Conservation (phyloP, 2,797 vertebrate genomes). For the Trachops cirrhosus region DNA sequence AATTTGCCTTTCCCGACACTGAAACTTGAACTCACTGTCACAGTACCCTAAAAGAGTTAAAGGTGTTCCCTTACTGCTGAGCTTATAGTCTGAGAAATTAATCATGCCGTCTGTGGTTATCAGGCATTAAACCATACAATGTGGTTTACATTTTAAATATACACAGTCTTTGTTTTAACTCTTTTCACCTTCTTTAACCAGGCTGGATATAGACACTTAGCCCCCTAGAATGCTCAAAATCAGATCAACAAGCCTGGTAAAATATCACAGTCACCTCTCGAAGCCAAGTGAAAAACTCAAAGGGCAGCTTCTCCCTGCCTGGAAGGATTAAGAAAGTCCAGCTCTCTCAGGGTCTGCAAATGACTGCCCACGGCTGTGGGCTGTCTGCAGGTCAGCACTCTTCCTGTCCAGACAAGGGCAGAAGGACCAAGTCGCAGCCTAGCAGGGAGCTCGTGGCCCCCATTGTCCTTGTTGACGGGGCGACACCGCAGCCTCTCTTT, state of each 20-base stretch:
- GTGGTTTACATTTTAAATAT: not conserved
- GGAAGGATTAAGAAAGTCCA: not conserved
- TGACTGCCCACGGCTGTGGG: not conserved
- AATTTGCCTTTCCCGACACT: not conserved
- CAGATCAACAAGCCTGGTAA: not conserved
- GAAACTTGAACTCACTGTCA: not conserved
- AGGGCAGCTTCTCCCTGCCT: not conserved
- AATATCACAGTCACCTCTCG: slow-evolving; percentile 1
- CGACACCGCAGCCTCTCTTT: not conserved
- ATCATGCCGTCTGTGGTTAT: not conserved
- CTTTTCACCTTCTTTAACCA: not conserved
- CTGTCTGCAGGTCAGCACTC: not conserved
- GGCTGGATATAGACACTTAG: not conserved
- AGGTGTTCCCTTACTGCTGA: not conserved
- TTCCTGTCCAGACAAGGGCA: not conserved
- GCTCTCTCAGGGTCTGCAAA: not conserved
- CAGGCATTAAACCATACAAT: not conserved
- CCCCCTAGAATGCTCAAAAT: not conserved
- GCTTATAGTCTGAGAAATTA: not conserved
- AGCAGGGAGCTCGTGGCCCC: not conserved
- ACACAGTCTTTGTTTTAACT: not conserved
- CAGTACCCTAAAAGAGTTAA: not conserved
- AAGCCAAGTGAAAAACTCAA: not conserved
- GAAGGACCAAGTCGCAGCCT: not conserved
- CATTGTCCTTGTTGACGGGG: not conserved